A percentile compares a stretch with the other conserved stretches of the same genome.
These are phyloP conservation scores for Selenia dentaria DNA, from an alignment of 2,888 invertebrate species.

Conservation along the genomic window DNA sequence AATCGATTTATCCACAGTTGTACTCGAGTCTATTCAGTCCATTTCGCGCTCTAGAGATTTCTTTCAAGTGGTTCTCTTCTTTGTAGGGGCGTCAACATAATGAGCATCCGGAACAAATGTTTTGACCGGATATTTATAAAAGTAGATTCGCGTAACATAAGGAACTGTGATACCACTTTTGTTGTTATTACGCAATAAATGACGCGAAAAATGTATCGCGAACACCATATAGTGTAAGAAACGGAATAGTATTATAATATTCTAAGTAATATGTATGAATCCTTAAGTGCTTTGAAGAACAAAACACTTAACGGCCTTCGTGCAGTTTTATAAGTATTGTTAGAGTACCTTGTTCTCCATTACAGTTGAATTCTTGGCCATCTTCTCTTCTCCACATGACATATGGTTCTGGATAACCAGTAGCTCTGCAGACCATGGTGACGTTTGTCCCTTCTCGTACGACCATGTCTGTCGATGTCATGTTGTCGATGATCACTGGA, in stretches of 20 bases:
- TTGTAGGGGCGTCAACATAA: conserved; percentile 60
- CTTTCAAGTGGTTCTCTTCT: conserved; percentile 67
- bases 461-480: conserved; percentile 96
- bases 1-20: conserved; percentile 41
- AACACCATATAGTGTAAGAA: no score
- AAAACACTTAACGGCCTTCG: no score
- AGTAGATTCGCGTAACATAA: conserved; percentile 47
- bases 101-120: conserved; percentile 59
- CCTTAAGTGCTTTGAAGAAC: no score
- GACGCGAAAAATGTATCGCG: no score
- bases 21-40: conserved; percentile 53
- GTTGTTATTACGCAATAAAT: conserved; percentile 33
- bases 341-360: conserved; percentile 91
- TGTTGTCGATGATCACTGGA: conserved; percentile 94
- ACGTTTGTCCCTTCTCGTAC: conserved; percentile 95
- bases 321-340: no score
- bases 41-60: conserved; percentile 64
- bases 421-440: conserved; percentile 93
- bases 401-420: conserved; percentile 95
- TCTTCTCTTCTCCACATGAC: conserved; percentile 97
- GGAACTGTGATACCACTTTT: conserved; percentile 36
- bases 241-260: no score
- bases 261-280: no score
- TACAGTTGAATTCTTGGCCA: conserved; percentile 94
- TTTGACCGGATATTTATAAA: conserved; percentile 64